phyloP scores from a whole-genome alignment of 2,113 vertebrate genomes.

The Myotis davidii region DNA sequence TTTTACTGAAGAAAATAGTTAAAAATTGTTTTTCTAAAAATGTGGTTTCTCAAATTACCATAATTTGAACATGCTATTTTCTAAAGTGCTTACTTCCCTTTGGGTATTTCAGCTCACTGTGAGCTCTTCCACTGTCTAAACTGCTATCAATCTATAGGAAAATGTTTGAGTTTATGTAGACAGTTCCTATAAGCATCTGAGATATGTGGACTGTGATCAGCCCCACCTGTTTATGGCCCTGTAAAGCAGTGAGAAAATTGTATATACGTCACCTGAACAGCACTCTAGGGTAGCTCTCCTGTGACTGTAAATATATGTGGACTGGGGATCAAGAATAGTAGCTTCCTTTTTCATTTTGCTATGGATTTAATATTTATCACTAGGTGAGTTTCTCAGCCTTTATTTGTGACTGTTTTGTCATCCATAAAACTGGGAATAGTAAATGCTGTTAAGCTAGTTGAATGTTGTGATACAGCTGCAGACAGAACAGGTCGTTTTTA shows the following conservation, averaged over 20 bases:
- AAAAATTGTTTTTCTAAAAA: conserved; percentile 25
- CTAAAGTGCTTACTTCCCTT: not conserved
- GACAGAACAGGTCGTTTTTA: not conserved
- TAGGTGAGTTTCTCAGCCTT: not conserved
- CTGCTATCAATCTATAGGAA: not conserved
- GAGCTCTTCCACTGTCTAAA: not conserved
- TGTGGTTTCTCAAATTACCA: conserved; percentile 13
- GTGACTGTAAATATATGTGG: not conserved
- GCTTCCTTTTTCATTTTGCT: not conserved
- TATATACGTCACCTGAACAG: not conserved
- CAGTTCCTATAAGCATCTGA: not conserved
- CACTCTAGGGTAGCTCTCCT: not conserved
- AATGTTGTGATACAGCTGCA: not conserved
- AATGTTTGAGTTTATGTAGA: not conserved
- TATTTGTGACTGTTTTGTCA: not conserved
- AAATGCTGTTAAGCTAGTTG: not conserved
- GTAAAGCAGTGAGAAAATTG: not conserved
- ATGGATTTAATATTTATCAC: not conserved
- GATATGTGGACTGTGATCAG: not conserved
- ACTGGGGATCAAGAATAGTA: not conserved
- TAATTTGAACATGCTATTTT: conserved; percentile 22
- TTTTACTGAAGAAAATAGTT: conserved; percentile 40
- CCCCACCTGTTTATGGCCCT: not conserved
- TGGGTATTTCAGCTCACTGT: not conserved
- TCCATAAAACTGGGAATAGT: not conserved